Evolutionary conservation across 2,888 invertebrate genomes (phyloP).

Genomic region (Conops quadrifasciatus): DNA sequence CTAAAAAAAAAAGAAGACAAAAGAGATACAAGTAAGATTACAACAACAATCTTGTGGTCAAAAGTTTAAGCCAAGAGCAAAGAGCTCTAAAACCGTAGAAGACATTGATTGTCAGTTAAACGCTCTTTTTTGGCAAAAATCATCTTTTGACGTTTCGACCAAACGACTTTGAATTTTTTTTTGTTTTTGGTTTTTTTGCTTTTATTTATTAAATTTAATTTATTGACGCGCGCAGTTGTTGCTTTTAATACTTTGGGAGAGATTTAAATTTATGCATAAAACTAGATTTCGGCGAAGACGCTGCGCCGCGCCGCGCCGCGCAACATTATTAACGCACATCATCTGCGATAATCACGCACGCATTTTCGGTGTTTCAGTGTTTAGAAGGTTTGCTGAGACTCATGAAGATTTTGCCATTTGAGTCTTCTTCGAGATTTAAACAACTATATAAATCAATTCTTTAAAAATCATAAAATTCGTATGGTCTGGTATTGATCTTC

Average conservation of each 20-base stretch:
- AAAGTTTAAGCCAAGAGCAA: neutral
- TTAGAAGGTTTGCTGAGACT: no score
- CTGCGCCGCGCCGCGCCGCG: constrained; percentile 19
- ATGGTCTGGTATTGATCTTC: no score
- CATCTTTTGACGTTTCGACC: constrained; percentile 10
- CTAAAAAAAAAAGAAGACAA: neutral
- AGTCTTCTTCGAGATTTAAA: no score
- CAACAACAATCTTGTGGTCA: neutral
- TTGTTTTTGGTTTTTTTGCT: constrained; percentile 11
- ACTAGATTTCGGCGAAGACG: constrained; percentile 50
- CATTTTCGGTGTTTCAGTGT: neutral
- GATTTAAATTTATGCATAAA: constrained; percentile 38
- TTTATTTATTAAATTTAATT: neutral
- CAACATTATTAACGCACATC: constrained; percentile 3
- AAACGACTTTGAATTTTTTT: constrained; percentile 7
- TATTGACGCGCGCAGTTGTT: neutral
- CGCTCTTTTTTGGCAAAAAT: constrained; percentile 27
- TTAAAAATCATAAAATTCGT: no score
- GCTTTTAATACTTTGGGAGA: constrained; percentile 10
- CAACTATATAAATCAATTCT: no score
- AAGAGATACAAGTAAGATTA: neutral
- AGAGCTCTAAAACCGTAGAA: constrained; percentile 9
- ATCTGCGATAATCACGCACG: neutral
- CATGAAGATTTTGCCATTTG: no score
- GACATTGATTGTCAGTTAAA: constrained; percentile 20